Evolutionary conservation across 2,113 vertebrate species (phyloP).

Genomic region (Clupea harengus): DNA sequence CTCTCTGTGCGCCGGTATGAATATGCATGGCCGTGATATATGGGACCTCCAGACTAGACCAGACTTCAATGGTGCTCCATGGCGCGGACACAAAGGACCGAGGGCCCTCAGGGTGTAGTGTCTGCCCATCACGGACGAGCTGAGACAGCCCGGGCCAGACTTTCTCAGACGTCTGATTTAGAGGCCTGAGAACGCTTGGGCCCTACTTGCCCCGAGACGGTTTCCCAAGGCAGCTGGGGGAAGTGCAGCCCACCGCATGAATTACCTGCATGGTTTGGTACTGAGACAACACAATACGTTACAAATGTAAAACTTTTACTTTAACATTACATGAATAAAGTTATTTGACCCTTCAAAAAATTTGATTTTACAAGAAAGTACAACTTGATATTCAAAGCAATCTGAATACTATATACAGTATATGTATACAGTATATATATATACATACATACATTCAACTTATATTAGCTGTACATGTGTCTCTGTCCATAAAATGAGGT

Average conservation of each 20-base stretch:
- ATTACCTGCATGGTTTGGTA: background rate
- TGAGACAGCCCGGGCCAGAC: constrained; percentile 29
- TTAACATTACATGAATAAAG: background rate
- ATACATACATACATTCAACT: no score
- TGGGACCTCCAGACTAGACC: constrained; percentile 36
- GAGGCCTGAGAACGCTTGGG: constrained; percentile 50
- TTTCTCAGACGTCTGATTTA: constrained; percentile 43
- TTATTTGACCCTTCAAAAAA: background rate
- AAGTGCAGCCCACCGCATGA: background rate
- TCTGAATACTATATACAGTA: background rate
- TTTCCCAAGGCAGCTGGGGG: background rate
- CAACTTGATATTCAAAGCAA: background rate
- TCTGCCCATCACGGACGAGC: constrained; percentile 21
- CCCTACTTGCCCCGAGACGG: constrained; percentile 11
- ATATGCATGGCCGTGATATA: constrained; percentile 57
- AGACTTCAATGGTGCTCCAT: constrained; percentile 44
- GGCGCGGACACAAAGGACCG: constrained; percentile 39
- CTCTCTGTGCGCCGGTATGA: constrained; percentile 38
- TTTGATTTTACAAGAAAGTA: background rate
- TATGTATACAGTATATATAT: no score
- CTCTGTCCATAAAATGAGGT: no score
- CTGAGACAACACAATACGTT: background rate
- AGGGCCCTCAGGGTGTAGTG: constrained; percentile 10
- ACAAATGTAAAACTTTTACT: background rate
- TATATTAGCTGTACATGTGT: background rate